Percentiles rank a stretch among this genome's conserved stretches.
These are phyloP conservation scores for Axis porcinus DNA, from an alignment of 2,113 vertebrate species.

Conservation along the genomic window DNA sequence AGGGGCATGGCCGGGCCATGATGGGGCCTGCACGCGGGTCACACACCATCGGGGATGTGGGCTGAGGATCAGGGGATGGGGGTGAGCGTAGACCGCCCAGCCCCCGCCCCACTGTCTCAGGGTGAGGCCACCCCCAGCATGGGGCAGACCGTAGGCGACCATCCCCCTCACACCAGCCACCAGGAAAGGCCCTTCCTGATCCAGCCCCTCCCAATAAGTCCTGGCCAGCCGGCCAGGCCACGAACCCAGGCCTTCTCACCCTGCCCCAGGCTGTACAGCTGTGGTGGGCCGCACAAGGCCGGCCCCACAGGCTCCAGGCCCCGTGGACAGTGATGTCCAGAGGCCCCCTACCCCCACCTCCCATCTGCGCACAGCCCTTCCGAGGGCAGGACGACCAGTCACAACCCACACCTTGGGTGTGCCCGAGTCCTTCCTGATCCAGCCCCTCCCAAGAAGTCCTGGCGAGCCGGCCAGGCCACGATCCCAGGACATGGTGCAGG, in stretches of 20 bases:
- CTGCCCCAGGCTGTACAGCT: neutral
- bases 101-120: neutral
- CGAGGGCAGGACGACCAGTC: neutral
- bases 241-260: neutral
- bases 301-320: neutral
- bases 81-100: neutral
- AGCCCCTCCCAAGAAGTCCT: neutral
- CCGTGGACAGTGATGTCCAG: neutral
- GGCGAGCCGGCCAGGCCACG: neutral
- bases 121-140: neutral
- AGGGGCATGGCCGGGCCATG: neutral
- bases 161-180: no score
- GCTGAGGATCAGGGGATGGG: neutral
- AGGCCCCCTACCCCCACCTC: neutral
- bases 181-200: no score
- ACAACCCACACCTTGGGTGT: neutral
- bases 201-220: no score
- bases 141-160: accelerated
- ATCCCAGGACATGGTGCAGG: neutral
- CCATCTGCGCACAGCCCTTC: neutral
- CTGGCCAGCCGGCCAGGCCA: no score
- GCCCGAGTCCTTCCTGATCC: neutral
- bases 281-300: neutral
- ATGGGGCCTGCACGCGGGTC: accelerated
- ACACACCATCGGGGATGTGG: neutral